Percentiles rank a stretch among this genome's conserved stretches.
These are phyloP conservation scores for Phoenicopterus ruber DNA, from an alignment of 2,113 vertebrate genomes.

Conservation along the genomic window DNA sequence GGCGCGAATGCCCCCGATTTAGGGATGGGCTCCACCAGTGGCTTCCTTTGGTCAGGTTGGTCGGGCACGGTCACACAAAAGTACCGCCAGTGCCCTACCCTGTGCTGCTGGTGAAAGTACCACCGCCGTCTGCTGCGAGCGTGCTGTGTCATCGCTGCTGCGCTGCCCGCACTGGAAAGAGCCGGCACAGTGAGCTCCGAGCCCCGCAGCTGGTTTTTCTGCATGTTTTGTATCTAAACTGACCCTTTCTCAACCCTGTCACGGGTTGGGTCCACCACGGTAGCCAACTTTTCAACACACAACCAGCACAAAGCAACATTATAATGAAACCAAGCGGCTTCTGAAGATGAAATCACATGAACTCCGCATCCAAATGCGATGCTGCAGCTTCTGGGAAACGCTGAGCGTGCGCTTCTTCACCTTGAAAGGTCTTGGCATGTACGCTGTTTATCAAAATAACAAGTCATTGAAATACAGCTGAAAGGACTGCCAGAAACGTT, in stretches of 20 bases:
- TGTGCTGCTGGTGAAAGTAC: neutral
- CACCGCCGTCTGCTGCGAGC: neutral
- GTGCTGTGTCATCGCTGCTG: neutral
- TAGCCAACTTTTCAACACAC: neutral
- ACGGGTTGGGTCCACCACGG: neutral
- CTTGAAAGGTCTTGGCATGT: conserved; percentile 11
- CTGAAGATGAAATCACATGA: neutral
- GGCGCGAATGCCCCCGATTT: neutral
- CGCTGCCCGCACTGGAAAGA: neutral
- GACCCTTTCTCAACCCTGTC: neutral
- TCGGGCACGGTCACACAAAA: neutral
- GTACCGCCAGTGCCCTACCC: neutral
- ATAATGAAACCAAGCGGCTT: neutral
- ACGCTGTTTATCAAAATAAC: neutral
- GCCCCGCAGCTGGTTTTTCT: neutral
- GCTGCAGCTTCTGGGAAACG: conserved; percentile 19
- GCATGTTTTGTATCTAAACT: neutral
- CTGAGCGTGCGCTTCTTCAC: neutral
- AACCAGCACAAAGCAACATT: neutral
- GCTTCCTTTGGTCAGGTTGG: neutral
- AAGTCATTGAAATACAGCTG: neutral
- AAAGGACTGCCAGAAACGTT: neutral
- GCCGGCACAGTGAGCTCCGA: neutral
- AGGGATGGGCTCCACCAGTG: neutral
- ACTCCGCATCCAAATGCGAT: neutral